These are phyloP conservation scores for Euphonia xanthogaster DNA, from an alignment of 2,797 vertebrate species.

Conservation along the genomic window DNA sequence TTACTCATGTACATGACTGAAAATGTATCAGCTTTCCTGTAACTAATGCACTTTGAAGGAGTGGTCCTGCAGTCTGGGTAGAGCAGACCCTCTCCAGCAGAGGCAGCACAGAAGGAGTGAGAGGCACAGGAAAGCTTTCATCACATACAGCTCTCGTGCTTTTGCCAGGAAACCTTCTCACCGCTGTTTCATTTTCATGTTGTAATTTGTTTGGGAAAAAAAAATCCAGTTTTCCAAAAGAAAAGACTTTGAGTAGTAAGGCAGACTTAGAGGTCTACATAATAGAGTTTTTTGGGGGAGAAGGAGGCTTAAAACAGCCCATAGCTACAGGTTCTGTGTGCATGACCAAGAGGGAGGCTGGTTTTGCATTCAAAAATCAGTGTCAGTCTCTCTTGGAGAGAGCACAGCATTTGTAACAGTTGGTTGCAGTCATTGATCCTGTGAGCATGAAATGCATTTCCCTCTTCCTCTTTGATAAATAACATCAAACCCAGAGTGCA, in stretches of 20 bases:
- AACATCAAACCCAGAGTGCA: neutral
- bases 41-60: neutral
- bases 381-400: neutral
- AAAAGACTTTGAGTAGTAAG: neutral
- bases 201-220: neutral
- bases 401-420: neutral
- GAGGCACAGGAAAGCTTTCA: neutral
- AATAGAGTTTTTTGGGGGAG: fast-evolving
- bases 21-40: neutral
- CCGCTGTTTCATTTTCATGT: neutral
- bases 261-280: neutral
- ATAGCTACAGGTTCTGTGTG: neutral
- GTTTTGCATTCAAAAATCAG: neutral
- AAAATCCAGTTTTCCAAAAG: neutral
- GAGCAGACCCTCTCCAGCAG: neutral
- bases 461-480: neutral
- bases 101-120: neutral
- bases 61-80: neutral
- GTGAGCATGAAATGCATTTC: neutral
- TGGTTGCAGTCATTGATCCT: neutral
- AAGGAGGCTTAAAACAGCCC: neutral
- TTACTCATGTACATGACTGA: neutral
- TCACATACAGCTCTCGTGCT: neutral
- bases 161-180: neutral
- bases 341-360: neutral